Conservation (phyloP, 2,113 vertebrate species). For the Protobothrops mucrosquamatus region DNA sequence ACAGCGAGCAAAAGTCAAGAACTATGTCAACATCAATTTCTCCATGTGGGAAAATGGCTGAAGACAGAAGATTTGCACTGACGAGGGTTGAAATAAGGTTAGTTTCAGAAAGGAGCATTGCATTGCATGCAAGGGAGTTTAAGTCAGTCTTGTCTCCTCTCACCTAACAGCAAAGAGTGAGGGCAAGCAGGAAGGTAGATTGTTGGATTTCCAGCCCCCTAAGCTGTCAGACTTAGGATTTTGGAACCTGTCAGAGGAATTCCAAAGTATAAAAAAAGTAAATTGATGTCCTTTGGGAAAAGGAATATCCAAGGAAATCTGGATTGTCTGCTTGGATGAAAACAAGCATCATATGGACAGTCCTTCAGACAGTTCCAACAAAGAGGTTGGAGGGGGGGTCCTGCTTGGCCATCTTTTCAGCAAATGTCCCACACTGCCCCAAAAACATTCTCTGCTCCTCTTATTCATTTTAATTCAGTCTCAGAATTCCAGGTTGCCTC, state of each 20-base stretch:
- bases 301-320: background rate
- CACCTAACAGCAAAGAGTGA: background rate
- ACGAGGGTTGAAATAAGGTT: background rate
- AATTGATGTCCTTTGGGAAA: background rate
- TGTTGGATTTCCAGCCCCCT: background rate
- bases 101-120: background rate
- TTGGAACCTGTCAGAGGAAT: background rate
- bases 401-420: background rate
- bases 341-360: background rate
- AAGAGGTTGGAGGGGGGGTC: too few species aligned
- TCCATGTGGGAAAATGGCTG: constrained; percentile 4
- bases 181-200: background rate
- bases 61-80: background rate
- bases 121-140: background rate
- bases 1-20: background rate
- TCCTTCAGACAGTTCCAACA: background rate
- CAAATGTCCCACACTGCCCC: background rate
- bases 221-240: background rate
- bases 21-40: background rate
- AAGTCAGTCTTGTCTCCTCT: background rate
- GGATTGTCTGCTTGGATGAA: background rate
- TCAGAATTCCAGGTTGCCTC: background rate
- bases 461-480: background rate
- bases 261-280: background rate
- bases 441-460: background rate